Evolutionary conservation across 2,113 vertebrate genomes (phyloP).

Genomic region (Leucopsar rothschildi): DNA sequence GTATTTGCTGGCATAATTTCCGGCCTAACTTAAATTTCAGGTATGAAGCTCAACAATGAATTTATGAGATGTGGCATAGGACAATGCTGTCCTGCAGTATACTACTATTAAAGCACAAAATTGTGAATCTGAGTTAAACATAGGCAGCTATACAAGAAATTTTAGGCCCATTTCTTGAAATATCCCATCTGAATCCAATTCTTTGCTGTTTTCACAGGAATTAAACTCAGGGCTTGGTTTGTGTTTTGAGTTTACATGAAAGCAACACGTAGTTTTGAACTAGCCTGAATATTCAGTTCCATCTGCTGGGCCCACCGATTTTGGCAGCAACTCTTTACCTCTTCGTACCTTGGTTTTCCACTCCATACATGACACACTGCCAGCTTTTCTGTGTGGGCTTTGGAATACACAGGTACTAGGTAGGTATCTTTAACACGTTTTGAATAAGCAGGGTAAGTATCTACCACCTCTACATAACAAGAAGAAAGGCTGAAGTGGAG

Average conservation of each 20-base stretch:
- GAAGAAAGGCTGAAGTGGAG: background rate
- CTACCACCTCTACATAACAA: background rate
- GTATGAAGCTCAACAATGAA: background rate
- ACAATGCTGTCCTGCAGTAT: background rate
- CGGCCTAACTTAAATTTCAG: background rate
- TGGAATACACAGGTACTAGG: background rate
- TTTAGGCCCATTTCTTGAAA: background rate
- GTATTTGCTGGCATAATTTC: background rate
- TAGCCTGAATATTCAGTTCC: background rate
- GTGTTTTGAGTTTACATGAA: background rate
- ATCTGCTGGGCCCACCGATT: background rate
- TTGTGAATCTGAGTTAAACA: background rate
- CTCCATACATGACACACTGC: background rate
- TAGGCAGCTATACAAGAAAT: background rate
- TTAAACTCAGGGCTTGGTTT: background rate
- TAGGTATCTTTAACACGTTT: background rate
- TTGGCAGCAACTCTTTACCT: background rate
- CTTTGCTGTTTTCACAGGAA: background rate
- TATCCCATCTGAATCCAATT: background rate
- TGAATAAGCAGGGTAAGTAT: background rate
- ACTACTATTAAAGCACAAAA: background rate
- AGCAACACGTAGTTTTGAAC: background rate
- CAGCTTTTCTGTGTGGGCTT: background rate
- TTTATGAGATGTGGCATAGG: background rate
- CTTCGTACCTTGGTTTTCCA: background rate